phyloP scores from a whole-genome alignment of 2,888 invertebrate species.

The Pterobdella sp. region DNA sequence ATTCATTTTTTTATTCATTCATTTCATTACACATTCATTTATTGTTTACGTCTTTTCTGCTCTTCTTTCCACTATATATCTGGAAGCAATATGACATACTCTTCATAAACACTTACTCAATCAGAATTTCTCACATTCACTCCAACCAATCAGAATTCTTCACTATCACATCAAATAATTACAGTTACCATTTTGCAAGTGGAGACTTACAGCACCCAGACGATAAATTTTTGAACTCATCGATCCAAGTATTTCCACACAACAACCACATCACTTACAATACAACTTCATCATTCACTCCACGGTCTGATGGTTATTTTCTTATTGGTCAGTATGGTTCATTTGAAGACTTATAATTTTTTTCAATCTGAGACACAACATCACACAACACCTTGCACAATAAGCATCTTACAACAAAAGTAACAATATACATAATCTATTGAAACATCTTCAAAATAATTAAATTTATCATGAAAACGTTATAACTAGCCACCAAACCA shows the following conservation, averaged over 20 bases:
- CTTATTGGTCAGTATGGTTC: no score
- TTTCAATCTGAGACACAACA: no score
- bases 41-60: background rate
- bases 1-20: background rate
- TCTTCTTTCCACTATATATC: background rate
- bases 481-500: background rate
- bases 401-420: conserved; percentile 20
- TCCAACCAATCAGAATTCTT: background rate
- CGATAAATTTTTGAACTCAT: conserved; percentile 78
- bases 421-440: conserved; percentile 22
- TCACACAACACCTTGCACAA: background rate
- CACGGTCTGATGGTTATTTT: no score
- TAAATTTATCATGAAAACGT: conserved; percentile 7
- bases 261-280: background rate
- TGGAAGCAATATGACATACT: no score
- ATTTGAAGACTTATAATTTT: no score
- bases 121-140: background rate
- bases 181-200: conserved; percentile 55
- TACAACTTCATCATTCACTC: no score
- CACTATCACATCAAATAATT: background rate
- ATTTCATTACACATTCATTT: background rate
- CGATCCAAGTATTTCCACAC: conserved; percentile 67
- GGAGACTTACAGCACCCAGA: conserved; percentile 81
- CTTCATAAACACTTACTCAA: background rate
- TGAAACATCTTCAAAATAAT: background rate